A percentile compares a stretch with the other conserved stretches of the same genome.
phyloP scores from a whole-genome alignment of 2,797 vertebrate genomes.

The Cephalopachus bancanus region DNA sequence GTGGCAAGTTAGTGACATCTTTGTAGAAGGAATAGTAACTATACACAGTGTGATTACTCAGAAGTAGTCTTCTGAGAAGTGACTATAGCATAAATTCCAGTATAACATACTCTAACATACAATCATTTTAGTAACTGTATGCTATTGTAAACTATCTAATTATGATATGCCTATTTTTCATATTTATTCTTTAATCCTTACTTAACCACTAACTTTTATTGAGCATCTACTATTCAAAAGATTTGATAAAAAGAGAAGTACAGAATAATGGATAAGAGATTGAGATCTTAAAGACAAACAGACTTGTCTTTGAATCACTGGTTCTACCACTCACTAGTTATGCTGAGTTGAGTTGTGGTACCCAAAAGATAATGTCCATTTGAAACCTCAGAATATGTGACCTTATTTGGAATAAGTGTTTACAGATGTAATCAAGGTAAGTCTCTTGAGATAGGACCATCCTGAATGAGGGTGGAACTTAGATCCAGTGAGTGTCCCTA shows the following conservation, averaged over 20 bases:
- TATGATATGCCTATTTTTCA: background rate
- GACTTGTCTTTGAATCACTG: background rate
- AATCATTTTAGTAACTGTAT: background rate
- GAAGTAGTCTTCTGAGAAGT: conserved; percentile 56
- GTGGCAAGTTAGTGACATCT: conserved; percentile 71
- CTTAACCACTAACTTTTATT: conserved; percentile 50
- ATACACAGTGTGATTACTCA: conserved; percentile 58
- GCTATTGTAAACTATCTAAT: conserved; percentile 27
- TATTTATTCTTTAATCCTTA: conserved; percentile 54
- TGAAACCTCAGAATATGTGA: conserved; percentile 31
- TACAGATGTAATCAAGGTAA: conserved; percentile 3
- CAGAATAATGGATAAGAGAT: conserved; percentile 50
- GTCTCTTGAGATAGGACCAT: conserved; percentile 2
- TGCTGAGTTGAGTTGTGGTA: background rate
- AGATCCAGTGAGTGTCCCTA: background rate
- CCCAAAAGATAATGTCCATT: background rate
- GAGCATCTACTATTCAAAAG: background rate
- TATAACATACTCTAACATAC: background rate
- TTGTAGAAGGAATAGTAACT: conserved; percentile 67
- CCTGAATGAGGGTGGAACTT: background rate
- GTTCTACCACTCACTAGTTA: background rate
- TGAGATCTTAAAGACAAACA: conserved; percentile 33
- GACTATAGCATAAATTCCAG: conserved; percentile 37
- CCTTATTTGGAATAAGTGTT: conserved; percentile 38
- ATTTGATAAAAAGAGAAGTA: conserved; percentile 7